Conservation (phyloP, 2,797 vertebrate genomes). For the Antennarius maculatus region DNA sequence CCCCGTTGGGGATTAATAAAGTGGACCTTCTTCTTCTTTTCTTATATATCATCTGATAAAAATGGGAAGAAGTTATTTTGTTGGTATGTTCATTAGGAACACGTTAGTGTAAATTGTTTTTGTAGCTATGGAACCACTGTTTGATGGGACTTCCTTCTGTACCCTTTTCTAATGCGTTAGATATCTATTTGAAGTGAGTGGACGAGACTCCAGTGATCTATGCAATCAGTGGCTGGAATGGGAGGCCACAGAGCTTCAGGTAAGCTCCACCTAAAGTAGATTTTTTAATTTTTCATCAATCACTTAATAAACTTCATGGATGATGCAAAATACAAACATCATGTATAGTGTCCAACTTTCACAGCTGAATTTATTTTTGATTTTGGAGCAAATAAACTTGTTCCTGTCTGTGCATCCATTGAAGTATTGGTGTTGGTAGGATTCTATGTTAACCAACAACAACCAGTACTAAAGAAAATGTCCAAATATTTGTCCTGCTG, state of each 20-base stretch:
- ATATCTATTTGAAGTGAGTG: slow-evolving; percentile 86
- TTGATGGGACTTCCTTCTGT: slow-evolving; percentile 4
- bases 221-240: slow-evolving; percentile 92
- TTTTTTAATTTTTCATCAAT: background rate
- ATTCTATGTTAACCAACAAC: no score
- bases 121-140: background rate
- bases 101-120: background rate
- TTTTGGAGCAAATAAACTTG: no score
- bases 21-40: no score
- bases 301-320: background rate
- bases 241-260: slow-evolving; percentile 91
- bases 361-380: no score
- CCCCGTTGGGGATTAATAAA: no score
- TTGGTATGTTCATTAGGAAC: background rate
- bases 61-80: background rate
- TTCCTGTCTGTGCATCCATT: no score
- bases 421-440: no score
- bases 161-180: slow-evolving; percentile 65
- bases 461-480: no score
- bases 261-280: slow-evolving; percentile 49
- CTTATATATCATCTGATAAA: background rate
- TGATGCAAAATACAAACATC: background rate
- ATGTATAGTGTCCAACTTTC: no score
- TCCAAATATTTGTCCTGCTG: no score
- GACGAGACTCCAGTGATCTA: slow-evolving; percentile 79